Conservation (phyloP, 2,888 invertebrate species). For the Therioaphis trifolii region DNA sequence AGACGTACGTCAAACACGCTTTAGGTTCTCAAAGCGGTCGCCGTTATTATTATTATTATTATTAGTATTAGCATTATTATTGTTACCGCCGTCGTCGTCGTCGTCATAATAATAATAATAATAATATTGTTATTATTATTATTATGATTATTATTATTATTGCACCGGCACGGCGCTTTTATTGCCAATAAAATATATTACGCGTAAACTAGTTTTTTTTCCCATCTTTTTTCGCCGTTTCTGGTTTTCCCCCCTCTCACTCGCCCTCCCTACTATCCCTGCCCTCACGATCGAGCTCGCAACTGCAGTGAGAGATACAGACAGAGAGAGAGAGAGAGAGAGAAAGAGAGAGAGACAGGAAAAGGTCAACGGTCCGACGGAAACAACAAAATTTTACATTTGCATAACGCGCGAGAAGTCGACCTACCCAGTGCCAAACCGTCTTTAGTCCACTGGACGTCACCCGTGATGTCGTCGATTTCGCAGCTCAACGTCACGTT, state of each 20-base stretch:
- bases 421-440: conserved; percentile 90
- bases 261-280: no score
- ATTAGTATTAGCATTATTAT: neutral
- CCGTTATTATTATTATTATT: no score
- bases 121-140: no score
- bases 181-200: no score
- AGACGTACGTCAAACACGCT: conserved; percentile 33
- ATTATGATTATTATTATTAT: neutral
- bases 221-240: neutral
- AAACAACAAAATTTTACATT: neutral
- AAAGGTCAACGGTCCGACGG: neutral
- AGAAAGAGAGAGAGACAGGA: neutral
- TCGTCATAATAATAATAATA: no score
- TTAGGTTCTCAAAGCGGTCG: no score
- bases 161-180: no score
- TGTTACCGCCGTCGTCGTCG: no score
- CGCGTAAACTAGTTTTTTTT: no score
- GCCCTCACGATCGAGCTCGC: no score
- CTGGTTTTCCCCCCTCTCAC: neutral
- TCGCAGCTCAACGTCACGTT: conserved; percentile 90
- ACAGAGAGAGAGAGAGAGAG: no score
- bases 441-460: conserved; percentile 96
- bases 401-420: neutral
- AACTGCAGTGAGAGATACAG: no score
- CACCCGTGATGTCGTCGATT: conserved; percentile 87